Evolutionary conservation across 2,797 vertebrate species (phyloP).

Genomic region (Semotilus atromaculatus): DNA sequence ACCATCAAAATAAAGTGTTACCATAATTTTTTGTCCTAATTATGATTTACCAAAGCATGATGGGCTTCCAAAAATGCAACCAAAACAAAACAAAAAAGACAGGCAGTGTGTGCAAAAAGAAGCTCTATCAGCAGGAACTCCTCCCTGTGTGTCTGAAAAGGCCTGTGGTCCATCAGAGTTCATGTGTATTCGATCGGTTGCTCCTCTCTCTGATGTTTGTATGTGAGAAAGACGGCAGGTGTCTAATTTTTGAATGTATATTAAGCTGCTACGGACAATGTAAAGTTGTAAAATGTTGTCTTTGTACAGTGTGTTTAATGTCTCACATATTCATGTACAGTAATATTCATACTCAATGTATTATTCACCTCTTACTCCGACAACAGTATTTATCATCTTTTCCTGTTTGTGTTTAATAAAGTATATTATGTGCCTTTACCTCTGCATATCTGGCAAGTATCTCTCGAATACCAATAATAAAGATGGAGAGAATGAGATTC

Average conservation of each 20-base stretch:
- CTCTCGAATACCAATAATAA: conserved; percentile 48
- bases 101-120: background rate
- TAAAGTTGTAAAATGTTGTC: conserved; percentile 56
- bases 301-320: conserved; percentile 55
- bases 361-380: conserved; percentile 55
- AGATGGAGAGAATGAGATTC: no score
- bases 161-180: background rate
- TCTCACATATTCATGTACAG: conserved; percentile 39
- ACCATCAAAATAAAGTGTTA: no score
- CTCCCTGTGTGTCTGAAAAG: conserved; percentile 10
- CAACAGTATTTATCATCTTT: conserved; percentile 56
- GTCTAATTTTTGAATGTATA: conserved; percentile 59
- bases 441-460: conserved; percentile 33
- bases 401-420: conserved; percentile 48
- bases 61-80: no score
- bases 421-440: conserved; percentile 55
- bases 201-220: conserved; percentile 27
- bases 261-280: conserved; percentile 60
- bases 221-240: conserved; percentile 23
- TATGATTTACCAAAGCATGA: background rate
- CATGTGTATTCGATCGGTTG: background rate
- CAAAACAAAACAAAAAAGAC: background rate
- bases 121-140: background rate
- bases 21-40: no score
- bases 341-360: conserved; percentile 54